These are phyloP conservation scores for Tetragonula carbonaria DNA, from an alignment of 2,888 invertebrate genomes.

Conservation along the genomic window DNA sequence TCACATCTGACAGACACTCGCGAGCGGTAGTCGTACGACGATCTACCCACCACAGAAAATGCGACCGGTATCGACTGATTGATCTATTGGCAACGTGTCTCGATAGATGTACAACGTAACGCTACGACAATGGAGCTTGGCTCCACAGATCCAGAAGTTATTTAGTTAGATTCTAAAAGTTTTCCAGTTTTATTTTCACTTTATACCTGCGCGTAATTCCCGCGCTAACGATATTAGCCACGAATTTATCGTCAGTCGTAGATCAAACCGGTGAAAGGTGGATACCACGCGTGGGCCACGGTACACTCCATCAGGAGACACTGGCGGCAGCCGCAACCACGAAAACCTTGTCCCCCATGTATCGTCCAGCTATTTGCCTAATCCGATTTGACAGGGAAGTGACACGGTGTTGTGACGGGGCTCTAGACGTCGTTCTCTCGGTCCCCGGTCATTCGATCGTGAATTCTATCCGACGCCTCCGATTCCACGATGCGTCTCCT, in stretches of 20 bases:
- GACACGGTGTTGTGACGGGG: conserved; percentile 79
- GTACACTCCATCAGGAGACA: conserved; percentile 25
- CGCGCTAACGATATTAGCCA: conserved; percentile 43
- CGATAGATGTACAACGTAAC: not conserved
- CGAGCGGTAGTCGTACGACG: conserved; percentile 9
- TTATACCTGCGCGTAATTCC: not conserved
- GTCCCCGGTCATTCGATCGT: conserved; percentile 54
- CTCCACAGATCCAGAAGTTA: not conserved
- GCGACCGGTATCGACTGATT: too few relatives aligned
- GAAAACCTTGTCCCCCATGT: conserved; percentile 67
- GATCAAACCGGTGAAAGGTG: conserved; percentile 60
- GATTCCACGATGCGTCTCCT: conserved; percentile 37
- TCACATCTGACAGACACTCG: conserved; percentile 20
- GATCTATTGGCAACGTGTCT: not conserved
- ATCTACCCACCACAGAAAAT: conserved; percentile 2
- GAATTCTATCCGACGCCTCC: conserved; percentile 67
- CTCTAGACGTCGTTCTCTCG: conserved; percentile 65
- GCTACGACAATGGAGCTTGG: not conserved
- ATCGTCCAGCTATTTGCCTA: conserved; percentile 75
- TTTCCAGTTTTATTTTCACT: conserved; percentile 19
- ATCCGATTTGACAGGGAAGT: conserved; percentile 81
- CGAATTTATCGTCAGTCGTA: conserved; percentile 55
- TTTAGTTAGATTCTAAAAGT: too few relatives aligned
- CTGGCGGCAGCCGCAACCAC: conserved; percentile 53
- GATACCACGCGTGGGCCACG: conserved; percentile 51